Base-by-base conservation (phyloP, 2,797 vertebrate species). In the Gadopsis bispinosus region DNA sequence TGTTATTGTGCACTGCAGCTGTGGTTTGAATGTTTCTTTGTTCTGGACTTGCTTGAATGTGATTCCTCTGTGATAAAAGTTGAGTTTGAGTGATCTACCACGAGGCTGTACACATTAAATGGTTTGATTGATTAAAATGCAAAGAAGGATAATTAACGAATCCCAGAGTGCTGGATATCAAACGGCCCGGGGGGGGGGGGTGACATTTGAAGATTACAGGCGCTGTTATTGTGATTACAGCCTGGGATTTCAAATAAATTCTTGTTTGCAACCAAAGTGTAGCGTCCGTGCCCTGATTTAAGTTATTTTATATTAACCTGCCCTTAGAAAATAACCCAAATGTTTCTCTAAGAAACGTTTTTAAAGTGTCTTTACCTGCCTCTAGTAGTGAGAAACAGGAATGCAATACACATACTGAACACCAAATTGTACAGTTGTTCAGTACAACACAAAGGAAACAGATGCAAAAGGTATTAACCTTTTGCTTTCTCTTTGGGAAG, bases 231-330 rank as follows among this genome's bases (percentile, higher is more conserved):
- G n/a, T 20, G 69, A 72, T 19, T 33, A 7, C 20, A 5, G 63
- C 6, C 64, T 70, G 47, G 0, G 59, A 54, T 62, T 76, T 75
- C 20, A 60, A 87, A 86, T 88, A 89, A 89, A 89, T 60, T 80
- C n/a, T 71, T 72, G 78, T 85, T 80, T 89, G 70, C 77, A 73
- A 50, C 66, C 51, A 26, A 84, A 35, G 51, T 20, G 22, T 7
- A 0, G n/a, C 19, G 22, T 68, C 37, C 3, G 3, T 20, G 29
- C 11, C 0, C 13, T 35, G 14, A 33, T 77, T 68, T 0, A 1
- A 41, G n/a, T 7, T 7, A 0, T 17, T 59, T 35, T 3, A n/a
- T n/a, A 26, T 37, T 0, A 26, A 22, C 14, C 53, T 41, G 17
- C 8, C 2, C 20, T 14, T 43, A 16, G 43, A 62, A 33, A 7